Evolutionary conservation across 2,888 invertebrate species (phyloP).

Genomic region (Athalia circularis): DNA sequence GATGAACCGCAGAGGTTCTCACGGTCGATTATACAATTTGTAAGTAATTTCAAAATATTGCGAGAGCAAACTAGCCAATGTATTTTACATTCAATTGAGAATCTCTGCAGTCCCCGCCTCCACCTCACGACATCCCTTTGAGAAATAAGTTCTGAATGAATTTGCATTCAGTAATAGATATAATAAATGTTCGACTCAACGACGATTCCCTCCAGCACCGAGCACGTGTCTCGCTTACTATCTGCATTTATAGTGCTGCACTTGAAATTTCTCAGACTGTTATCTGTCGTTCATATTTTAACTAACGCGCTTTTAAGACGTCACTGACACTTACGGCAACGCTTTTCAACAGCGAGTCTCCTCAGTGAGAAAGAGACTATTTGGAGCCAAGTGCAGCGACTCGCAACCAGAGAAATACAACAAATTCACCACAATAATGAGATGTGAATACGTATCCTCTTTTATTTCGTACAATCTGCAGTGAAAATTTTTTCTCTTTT

Average conservation of each 20-base stretch:
- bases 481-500: too few species aligned
- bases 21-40: conserved; percentile 6
- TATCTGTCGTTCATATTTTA: conserved; percentile 41
- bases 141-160: conserved; percentile 40
- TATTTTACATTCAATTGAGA: conserved; percentile 18
- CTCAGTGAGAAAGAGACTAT: conserved; percentile 5
- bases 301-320: conserved; percentile 34
- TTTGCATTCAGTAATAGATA: conserved; percentile 43
- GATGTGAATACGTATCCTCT: conserved; percentile 10
- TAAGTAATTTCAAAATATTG: conserved; percentile 8
- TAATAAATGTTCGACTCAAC: conserved; percentile 40
- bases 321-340: conserved; percentile 5
- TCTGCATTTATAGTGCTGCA: too few species aligned
- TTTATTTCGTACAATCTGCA: neutral
- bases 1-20: conserved; percentile 39
- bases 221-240: conserved; percentile 20
- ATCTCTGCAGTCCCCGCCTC: neutral
- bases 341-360: neutral
- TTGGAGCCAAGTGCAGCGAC: conserved; percentile 25
- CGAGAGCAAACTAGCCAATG: neutral
- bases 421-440: conserved; percentile 8
- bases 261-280: conserved; percentile 7
- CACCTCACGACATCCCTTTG: conserved; percentile 33
- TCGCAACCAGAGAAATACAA: neutral
- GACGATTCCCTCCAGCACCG: too few species aligned